Conservation (phyloP, 2,888 invertebrate genomes). For the Oscheius sp. region DNA sequence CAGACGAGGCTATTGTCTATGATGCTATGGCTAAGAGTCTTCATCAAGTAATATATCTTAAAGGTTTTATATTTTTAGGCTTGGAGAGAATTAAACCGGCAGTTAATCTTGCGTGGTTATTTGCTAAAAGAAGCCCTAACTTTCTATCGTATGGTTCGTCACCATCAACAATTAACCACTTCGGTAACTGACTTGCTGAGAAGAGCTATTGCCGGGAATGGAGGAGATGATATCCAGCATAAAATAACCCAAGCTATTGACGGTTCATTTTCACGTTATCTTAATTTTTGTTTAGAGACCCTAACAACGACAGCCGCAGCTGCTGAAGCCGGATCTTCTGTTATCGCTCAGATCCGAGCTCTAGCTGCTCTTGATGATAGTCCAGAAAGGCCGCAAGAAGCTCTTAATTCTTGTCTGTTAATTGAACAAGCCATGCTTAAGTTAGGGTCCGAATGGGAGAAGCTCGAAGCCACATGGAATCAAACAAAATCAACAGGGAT, state of each 20-base stretch:
- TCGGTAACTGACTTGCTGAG: background rate
- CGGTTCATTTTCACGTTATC: background rate
- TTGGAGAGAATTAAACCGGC: slow-evolving; percentile 84
- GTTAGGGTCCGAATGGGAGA: slow-evolving; percentile 64
- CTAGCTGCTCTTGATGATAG: slow-evolving; percentile 81
- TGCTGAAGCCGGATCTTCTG: slow-evolving; percentile 79
- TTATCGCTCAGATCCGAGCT: slow-evolving; percentile 80
- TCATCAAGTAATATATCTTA: too few species aligned
- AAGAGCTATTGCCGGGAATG: slow-evolving; percentile 11
- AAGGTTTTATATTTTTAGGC: too few species aligned
- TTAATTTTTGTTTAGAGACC: slow-evolving; percentile 73
- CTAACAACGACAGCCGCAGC: slow-evolving; percentile 83
- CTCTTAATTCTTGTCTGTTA: slow-evolving; percentile 73
- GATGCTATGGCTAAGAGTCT: slow-evolving; percentile 51
- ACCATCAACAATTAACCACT: slow-evolving; percentile 63
- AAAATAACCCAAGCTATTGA: background rate
- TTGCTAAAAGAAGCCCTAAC: slow-evolving; percentile 82
- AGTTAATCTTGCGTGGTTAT: slow-evolving; percentile 81
- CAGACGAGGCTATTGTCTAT: slow-evolving; percentile 70
- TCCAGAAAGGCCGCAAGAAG: slow-evolving; percentile 74
- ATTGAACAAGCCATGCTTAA: slow-evolving; percentile 71
- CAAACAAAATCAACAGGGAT: slow-evolving; percentile 37
- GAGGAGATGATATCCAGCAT: slow-evolving; percentile 11
- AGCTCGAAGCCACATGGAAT: slow-evolving; percentile 54
- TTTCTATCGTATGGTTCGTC: slow-evolving; percentile 77